Evolutionary conservation across 2,888 invertebrate genomes (phyloP), one percentile per base, ranked within the genome.

Genomic region (Andrena chrysosceles): DNA sequence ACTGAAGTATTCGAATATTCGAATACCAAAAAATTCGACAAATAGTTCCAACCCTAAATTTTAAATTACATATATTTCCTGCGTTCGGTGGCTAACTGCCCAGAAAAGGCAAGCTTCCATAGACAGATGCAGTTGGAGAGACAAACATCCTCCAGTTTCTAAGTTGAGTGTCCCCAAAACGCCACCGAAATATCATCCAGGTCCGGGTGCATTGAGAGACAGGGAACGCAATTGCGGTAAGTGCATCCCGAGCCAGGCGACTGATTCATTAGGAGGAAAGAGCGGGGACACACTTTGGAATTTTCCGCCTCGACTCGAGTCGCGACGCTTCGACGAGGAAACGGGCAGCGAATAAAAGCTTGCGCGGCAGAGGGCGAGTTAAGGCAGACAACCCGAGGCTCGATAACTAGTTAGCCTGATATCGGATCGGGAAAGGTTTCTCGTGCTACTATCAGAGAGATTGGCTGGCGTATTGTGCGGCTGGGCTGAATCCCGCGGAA

Each of bases 391-490:
- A 62, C 35, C 49, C 72, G 59, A 56, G 64, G 69, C 48, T 52
- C 68, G 79, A 83, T 84, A 84, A 71, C 83, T 84, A 78, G 78
- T 83, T 84, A 84, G 83, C 74, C 77, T 71, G 78, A 74, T 74
- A 78, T 75, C 74, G 84, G 71, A 83, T 83, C 77, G 83, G 29
- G 71, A 68, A 84, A 77, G 68, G 71, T 83, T 73, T 68, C 73
- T 63, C 70, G 49, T 29, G 74, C 60, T 71, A 83, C 87, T 87
- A 88, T 88, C 86, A 86, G 88, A 85, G 86, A 85, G 87, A 88
- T 88, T 88, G 87, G 87, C 82, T 84, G 77, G 67, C 71, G 77
- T 23, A 85, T 85, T 83, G 85, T 83, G 85, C 56, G 23, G 76
- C 79, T 66, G 63, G 78, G 66, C 48, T 77, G 69, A 68, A 84